These are phyloP conservation scores for Nothocercus nigrocapillus DNA, from an alignment of 2,113 vertebrate species.

Conservation along the genomic window DNA sequence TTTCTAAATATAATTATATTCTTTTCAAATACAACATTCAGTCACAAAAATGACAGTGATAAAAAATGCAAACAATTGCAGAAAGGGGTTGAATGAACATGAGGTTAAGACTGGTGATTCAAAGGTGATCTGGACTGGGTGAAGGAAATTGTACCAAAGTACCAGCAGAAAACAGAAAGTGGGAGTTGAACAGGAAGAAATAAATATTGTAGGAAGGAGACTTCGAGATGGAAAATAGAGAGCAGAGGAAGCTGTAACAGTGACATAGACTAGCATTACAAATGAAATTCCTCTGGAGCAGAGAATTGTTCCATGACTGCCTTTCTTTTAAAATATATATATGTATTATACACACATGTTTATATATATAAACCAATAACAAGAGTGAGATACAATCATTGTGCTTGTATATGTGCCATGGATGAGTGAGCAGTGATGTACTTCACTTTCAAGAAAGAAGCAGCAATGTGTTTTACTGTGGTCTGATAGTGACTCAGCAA, in stretches of 20 bases:
- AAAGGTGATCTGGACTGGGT: background rate
- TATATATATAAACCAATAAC: too few relatives aligned
- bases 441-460: too few relatives aligned
- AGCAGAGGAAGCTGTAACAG: background rate
- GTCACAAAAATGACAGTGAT: background rate
- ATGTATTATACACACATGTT: too few relatives aligned
- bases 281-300: background rate
- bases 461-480: too few relatives aligned
- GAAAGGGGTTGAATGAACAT: background rate
- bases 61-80: constrained; percentile 28
- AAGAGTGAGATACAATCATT: background rate
- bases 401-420: background rate
- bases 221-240: background rate
- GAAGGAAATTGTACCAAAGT: background rate
- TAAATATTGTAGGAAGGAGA: background rate
- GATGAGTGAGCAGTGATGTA: too few relatives aligned
- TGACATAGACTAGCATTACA: background rate
- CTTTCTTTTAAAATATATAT: background rate
- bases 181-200: background rate
- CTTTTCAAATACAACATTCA: background rate
- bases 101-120: background rate
- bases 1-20: constrained; percentile 56
- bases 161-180: background rate
- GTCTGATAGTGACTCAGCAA: too few relatives aligned
- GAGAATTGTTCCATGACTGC: background rate